These are phyloP conservation scores for Pseudomyrmex pallidus DNA, from an alignment of 1,140 invertebrate species.

Conservation along the genomic window DNA sequence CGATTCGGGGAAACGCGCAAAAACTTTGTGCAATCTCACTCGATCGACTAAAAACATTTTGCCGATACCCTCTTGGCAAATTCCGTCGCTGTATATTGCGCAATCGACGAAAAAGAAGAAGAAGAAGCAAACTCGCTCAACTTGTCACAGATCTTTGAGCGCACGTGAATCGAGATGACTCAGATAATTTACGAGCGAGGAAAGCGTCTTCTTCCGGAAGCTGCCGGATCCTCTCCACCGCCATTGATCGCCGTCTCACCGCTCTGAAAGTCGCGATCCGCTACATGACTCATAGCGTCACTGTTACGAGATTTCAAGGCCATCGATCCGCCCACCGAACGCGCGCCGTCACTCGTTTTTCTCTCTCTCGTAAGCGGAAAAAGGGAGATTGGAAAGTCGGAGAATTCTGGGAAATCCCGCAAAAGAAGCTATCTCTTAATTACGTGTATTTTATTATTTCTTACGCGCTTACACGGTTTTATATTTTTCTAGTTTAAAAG, in stretches of 20 bases:
- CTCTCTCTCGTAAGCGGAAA: slow-evolving; percentile 8
- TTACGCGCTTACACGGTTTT: neutral
- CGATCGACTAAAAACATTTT: slow-evolving; percentile 24
- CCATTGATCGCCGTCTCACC: slow-evolving; percentile 64
- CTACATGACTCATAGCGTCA: slow-evolving; percentile 60
- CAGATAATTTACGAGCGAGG: slow-evolving; percentile 53
- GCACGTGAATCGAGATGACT: slow-evolving; percentile 34
- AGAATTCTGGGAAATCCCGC: neutral
- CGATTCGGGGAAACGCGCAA: slow-evolving; percentile 20
- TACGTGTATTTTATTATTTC: neutral
- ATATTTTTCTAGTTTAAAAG: neutral
- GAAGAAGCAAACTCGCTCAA: slow-evolving; percentile 23
- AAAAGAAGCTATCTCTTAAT: neutral
- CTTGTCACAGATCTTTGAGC: slow-evolving; percentile 5
- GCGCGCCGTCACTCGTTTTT: slow-evolving; percentile 1
- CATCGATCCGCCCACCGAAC: slow-evolving; percentile 65
- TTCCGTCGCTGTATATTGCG: slow-evolving; percentile 21
- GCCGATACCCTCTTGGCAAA: slow-evolving; percentile 7
- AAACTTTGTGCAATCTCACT: slow-evolving; percentile 43
- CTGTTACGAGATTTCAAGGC: slow-evolving; percentile 68
- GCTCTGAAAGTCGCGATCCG: slow-evolving; percentile 65
- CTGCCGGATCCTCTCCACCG: slow-evolving; percentile 30
- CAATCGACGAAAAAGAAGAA: slow-evolving; percentile 19
- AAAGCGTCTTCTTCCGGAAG: slow-evolving; percentile 56
- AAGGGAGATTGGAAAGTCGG: neutral